Conservation (phyloP, 2,888 invertebrate genomes). For the Atrina japonica region DNA sequence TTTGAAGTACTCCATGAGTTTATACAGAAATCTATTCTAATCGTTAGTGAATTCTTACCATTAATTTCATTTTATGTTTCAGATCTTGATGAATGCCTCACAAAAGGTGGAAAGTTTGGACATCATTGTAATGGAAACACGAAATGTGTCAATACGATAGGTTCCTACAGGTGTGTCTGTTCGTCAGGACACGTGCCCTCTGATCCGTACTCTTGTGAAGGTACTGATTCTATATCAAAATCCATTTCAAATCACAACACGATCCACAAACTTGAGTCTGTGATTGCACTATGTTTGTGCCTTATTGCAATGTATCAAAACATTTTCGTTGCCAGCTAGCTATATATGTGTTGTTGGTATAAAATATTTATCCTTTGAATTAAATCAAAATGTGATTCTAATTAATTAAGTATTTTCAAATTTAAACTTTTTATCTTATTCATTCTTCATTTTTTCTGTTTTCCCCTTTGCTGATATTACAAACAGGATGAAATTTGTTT, state of each 20-base stretch:
- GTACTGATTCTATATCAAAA: conserved; percentile 52
- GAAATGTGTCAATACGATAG: conserved; percentile 90
- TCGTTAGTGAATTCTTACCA: too few relatives aligned
- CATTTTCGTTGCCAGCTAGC: conserved; percentile 5
- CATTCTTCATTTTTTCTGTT: too few relatives aligned
- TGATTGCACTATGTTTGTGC: conserved; percentile 57
- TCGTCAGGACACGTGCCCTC: conserved; percentile 86
- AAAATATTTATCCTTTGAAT: too few relatives aligned
- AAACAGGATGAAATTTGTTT: too few relatives aligned
- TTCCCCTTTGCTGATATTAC: too few relatives aligned
- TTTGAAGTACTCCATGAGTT: too few relatives aligned
- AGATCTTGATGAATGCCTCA: conserved; percentile 93
- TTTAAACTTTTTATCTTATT: too few relatives aligned
- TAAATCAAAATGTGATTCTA: too few relatives aligned
- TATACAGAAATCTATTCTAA: too few relatives aligned
- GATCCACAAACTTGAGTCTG: conserved; percentile 25
- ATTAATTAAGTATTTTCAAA: too few relatives aligned
- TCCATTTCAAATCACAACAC: conserved; percentile 35
- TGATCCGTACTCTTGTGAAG: conserved; percentile 70
- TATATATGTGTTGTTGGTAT: too few relatives aligned
- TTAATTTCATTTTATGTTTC: conserved; percentile 64
- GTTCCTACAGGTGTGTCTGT: conserved; percentile 92
- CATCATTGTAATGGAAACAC: conserved; percentile 94
- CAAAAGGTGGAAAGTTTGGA: conserved; percentile 83
- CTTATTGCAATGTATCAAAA: conserved; percentile 32